Evolutionary conservation across 2,888 invertebrate species (phyloP).

Genomic region (Caenorhabditis uteleia): DNA sequence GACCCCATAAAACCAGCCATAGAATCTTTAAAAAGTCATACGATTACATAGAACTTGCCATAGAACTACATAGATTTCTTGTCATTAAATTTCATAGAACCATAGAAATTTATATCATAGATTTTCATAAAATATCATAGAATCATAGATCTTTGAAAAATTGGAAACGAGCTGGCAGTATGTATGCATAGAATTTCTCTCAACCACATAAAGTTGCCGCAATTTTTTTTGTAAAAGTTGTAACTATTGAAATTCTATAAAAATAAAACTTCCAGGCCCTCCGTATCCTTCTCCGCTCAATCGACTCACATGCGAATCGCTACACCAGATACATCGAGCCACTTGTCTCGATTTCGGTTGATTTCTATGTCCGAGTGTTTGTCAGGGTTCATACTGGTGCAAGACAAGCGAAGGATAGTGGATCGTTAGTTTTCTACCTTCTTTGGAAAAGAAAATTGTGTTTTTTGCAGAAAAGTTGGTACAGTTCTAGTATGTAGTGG

Average conservation of each 20-base stretch:
- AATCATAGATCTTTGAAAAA: too few species aligned
- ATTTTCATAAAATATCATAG: too few species aligned
- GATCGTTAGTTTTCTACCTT: constrained; percentile 75
- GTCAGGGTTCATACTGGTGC: constrained; percentile 84
- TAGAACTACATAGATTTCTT: too few species aligned
- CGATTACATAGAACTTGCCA: too few species aligned
- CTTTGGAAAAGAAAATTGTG: neutral
- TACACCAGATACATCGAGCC: constrained; percentile 92
- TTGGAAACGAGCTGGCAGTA: too few species aligned
- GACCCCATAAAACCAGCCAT: too few species aligned
- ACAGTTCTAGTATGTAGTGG: constrained; percentile 88
- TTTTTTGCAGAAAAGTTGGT: constrained; percentile 79
- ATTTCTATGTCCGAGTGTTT: constrained; percentile 94
- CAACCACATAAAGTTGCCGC: neutral
- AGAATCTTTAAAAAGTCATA: too few species aligned
- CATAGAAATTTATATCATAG: too few species aligned
- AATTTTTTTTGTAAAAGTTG: neutral
- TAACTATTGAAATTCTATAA: too few species aligned
- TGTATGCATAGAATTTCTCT: too few species aligned
- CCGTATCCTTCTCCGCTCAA: constrained; percentile 87
- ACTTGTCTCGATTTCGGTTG: constrained; percentile 86
- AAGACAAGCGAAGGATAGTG: constrained; percentile 83
- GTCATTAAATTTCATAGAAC: too few species aligned
- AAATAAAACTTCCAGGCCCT: constrained; percentile 77
- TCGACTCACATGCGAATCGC: constrained; percentile 89